These are phyloP conservation scores for Scatophagus argus DNA, from an alignment of 2,113 vertebrate species.

Conservation along the genomic window DNA sequence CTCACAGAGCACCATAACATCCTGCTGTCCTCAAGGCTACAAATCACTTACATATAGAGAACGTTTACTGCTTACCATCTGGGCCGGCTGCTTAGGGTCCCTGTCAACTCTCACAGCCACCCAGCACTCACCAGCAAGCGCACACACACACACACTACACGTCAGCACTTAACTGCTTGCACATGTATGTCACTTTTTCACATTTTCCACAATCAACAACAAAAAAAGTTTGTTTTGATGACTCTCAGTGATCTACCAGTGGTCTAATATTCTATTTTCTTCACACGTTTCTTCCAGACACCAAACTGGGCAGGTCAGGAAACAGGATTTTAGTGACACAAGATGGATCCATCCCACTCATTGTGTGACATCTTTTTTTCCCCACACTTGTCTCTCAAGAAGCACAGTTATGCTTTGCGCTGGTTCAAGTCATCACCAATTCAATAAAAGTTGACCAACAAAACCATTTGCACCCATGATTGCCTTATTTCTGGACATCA, in stretches of 20 bases:
- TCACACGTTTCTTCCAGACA: constrained; percentile 65
- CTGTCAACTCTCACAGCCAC: constrained; percentile 71
- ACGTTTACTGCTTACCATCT: constrained; percentile 77
- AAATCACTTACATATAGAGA: constrained; percentile 77
- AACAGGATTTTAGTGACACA: constrained; percentile 65
- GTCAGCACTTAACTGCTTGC: constrained; percentile 72
- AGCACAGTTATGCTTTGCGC: constrained; percentile 69
- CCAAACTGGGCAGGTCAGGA: constrained; percentile 79
- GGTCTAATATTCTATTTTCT: constrained; percentile 44
- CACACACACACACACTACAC: constrained; percentile 62
- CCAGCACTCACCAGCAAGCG: constrained; percentile 62
- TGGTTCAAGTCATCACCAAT: constrained; percentile 75
- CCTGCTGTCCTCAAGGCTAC: constrained; percentile 76
- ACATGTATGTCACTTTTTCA: constrained; percentile 63
- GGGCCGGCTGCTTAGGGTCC: constrained; percentile 68
- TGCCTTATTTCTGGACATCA: constrained; percentile 82
- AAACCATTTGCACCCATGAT: constrained; percentile 76
- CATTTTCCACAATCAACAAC: constrained; percentile 61
- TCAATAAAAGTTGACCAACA: constrained; percentile 82
- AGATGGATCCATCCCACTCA: constrained; percentile 55
- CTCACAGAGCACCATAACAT: constrained; percentile 70
- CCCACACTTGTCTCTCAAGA: constrained; percentile 63
- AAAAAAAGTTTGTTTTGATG: constrained; percentile 46
- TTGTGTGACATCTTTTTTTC: constrained; percentile 53
- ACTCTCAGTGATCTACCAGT: constrained; percentile 24